phyloP scores from a whole-genome alignment of 2,888 invertebrate genomes.

The Tetragonula carbonaria region DNA sequence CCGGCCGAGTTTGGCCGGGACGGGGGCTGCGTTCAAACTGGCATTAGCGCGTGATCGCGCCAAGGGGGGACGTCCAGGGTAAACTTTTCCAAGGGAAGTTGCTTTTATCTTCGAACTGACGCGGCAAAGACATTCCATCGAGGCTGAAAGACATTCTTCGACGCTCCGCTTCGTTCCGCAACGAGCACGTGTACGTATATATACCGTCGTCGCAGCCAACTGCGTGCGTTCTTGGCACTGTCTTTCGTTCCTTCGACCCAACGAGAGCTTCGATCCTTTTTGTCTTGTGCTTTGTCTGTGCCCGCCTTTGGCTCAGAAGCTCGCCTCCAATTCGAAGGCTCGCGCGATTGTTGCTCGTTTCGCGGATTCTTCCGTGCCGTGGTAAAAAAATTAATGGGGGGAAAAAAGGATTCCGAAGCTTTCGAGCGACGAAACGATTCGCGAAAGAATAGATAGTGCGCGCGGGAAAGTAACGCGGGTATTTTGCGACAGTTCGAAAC shows the following conservation, averaged over 20 bases:
- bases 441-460: neutral
- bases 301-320: neutral
- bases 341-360: neutral
- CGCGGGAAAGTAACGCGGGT: neutral
- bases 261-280: neutral
- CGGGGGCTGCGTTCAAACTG: slow-evolving; percentile 64
- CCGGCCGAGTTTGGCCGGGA: slow-evolving; percentile 52
- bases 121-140: slow-evolving; percentile 42
- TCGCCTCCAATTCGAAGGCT: neutral
- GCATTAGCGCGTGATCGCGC: slow-evolving; percentile 68
- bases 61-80: neutral
- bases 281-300: neutral
- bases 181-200: neutral
- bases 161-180: neutral
- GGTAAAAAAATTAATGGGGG: too few relatives aligned
- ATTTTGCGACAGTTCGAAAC: neutral
- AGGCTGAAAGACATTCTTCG: slow-evolving; percentile 28
- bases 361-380: neutral
- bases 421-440: neutral
- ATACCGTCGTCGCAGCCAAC: neutral
- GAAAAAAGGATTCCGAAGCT: neutral
- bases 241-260: neutral
- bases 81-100: slow-evolving; percentile 55
- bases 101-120: slow-evolving; percentile 56
- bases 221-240: slow-evolving; percentile 7